Evolutionary conservation across 1,140 invertebrate species (phyloP), one percentile per base, ranked within the genome.

Genomic region (Drosophila nebulosa): DNA sequence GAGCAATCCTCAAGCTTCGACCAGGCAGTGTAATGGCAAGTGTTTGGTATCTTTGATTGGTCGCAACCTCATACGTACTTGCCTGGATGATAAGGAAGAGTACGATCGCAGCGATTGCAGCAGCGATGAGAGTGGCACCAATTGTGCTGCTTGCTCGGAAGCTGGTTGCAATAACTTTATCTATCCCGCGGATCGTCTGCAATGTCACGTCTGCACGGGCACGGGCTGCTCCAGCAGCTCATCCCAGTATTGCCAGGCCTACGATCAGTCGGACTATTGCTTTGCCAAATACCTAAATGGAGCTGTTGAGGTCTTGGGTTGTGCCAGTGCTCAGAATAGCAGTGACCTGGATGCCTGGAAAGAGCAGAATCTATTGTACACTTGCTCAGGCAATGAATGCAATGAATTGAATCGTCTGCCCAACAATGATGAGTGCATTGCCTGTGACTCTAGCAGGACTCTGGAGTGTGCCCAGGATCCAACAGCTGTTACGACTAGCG

Each of bases 21-120:
- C 18, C 0, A 67, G 90, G 5, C 59, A 65, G 39, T 91, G 90
- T 50, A 60, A 79, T 52, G 80, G 81, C 21, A 62, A 83, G 51
- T 91, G 90, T 18, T 35, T 91, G 72, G 90, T 90, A 7, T 74
- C 89, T 0, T 9, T 90, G 57, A 21, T 10, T 10, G 66, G 62
- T 6, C 64, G 42, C 55, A 64, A 64, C 0, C 27, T 90, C 10
- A 18, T 91, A 18, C 89, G 90, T 5, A 69, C 74, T 6, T 91
- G 90, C 5, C 46, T 90, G 53, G 72, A 90, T 57, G 90, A 91
- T 52, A 90, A 90, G 68, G 90, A 91, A 55, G 6, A 57, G 14
- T 69, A 59, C 5, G 83, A 86, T 35, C 90, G 74, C 0, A 16
- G 21, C 1, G 57, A 42, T 1, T 91, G 90, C 51, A 70, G 10